These are phyloP conservation scores for Euphonia xanthogaster DNA, from an alignment of 2,797 vertebrate genomes.

Conservation along the genomic window DNA sequence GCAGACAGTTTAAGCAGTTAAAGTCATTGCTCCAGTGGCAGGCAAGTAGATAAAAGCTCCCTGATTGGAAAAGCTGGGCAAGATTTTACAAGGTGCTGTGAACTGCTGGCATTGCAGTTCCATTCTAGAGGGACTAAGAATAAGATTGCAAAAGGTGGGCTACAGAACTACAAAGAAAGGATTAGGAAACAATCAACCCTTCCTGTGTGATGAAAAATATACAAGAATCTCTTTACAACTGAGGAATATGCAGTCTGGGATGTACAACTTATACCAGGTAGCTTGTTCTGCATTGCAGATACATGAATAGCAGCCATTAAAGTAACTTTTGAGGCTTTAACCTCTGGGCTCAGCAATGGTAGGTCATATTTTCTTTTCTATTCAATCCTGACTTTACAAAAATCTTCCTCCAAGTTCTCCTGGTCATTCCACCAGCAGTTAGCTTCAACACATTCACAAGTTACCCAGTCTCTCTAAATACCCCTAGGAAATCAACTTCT, in stretches of 20 bases:
- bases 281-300: neutral
- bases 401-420: neutral
- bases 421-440: neutral
- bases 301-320: neutral
- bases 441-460: rapidly evolving
- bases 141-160: neutral
- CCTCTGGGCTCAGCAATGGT: neutral
- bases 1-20: neutral
- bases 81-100: neutral
- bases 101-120: neutral
- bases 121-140: neutral
- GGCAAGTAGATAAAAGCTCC: neutral
- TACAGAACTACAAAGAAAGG: neutral
- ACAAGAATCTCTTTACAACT: neutral
- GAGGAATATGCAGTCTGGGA: neutral
- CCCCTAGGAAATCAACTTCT: neutral
- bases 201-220: neutral
- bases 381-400: neutral
- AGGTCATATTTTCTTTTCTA: neutral
- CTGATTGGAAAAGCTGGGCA: neutral
- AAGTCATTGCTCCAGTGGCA: neutral
- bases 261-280: neutral
- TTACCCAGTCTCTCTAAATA: neutral
- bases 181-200: neutral
- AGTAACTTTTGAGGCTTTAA: neutral